phyloP scores from a whole-genome alignment of 2,113 vertebrate genomes.

The Macaca mulatta region DNA sequence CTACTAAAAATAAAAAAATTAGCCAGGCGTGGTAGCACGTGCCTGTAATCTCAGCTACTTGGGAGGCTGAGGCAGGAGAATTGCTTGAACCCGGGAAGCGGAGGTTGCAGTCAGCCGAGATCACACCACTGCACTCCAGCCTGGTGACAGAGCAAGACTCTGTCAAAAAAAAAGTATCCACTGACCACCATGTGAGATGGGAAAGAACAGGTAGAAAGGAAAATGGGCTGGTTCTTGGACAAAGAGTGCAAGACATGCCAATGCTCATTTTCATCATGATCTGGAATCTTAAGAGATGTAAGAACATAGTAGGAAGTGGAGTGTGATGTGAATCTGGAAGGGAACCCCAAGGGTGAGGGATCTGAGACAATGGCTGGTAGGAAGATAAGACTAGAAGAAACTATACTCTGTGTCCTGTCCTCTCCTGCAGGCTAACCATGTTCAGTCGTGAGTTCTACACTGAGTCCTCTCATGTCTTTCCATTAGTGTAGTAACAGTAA shows the following conservation, averaged over 20 bases:
- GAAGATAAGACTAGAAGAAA: not conserved
- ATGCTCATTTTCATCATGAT: not conserved
- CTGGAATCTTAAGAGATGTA: not conserved
- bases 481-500: too few relatives aligned
- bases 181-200: not conserved
- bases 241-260: not conserved
- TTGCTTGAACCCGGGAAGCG: too few relatives aligned
- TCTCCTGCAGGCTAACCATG: not conserved
- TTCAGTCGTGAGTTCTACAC: not conserved
- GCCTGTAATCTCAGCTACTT: too few relatives aligned
- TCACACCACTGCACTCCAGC: too few relatives aligned
- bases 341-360: not conserved
- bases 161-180: too few relatives aligned
- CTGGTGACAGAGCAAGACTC: too few relatives aligned
- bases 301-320: too few relatives aligned
- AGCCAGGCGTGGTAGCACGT: too few relatives aligned
- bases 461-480: not conserved
- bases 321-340: not conserved
- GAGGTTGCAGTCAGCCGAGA: too few relatives aligned
- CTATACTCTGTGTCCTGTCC: not conserved
- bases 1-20: too few relatives aligned
- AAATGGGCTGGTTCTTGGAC: not conserved
- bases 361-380: not conserved
- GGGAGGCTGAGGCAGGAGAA: too few relatives aligned
- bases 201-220: not conserved